phyloP scores from a whole-genome alignment of 2,888 invertebrate genomes.

The Caenorhabditis sp. region DNA sequence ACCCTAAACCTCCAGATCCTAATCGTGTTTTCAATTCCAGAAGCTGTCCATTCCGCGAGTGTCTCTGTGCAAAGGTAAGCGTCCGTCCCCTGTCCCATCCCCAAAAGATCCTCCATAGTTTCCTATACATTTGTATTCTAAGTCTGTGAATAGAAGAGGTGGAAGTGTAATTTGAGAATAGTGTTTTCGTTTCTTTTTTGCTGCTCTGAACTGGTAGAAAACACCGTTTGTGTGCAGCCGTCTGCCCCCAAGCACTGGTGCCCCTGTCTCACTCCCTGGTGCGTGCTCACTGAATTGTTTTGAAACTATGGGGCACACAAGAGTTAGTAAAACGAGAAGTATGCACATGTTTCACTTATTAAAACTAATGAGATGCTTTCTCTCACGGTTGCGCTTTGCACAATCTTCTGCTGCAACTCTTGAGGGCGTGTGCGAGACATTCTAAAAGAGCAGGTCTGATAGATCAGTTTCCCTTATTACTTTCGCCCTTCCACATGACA shows the following conservation, averaged over 20 bases:
- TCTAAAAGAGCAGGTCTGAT: slow-evolving; percentile 20
- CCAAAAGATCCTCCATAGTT: slow-evolving; percentile 15
- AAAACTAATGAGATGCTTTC: slow-evolving; percentile 63
- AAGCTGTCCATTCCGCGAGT: slow-evolving; percentile 79
- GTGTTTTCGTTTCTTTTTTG: slow-evolving; percentile 56
- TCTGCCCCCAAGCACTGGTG: slow-evolving; percentile 26
- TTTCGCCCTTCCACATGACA: slow-evolving; percentile 3
- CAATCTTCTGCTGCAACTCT: slow-evolving; percentile 21
- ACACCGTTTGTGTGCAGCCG: slow-evolving; percentile 47
- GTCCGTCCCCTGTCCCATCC: too few relatives aligned
- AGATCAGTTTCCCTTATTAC: slow-evolving; percentile 3
- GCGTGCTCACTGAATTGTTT: slow-evolving; percentile 43
- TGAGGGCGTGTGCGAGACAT: slow-evolving; percentile 10
- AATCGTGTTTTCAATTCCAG: slow-evolving; percentile 54
- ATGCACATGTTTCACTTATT: slow-evolving; percentile 59
- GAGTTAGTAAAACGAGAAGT: slow-evolving; percentile 21
- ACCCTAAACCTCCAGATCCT: slow-evolving; percentile 1
- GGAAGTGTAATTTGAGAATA: slow-evolving; percentile 60
- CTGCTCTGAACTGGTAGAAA: slow-evolving; percentile 54
- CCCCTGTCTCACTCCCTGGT: slow-evolving; percentile 1
- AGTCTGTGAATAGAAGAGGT: slow-evolving; percentile 24
- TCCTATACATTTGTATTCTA: slow-evolving; percentile 14
- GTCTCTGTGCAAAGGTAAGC: slow-evolving; percentile 76
- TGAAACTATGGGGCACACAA: slow-evolving; percentile 40
- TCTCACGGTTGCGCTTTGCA: slow-evolving; percentile 34